Base-by-base conservation (phyloP, 2,113 vertebrate genomes). In the Trinectes maculatus region DNA sequence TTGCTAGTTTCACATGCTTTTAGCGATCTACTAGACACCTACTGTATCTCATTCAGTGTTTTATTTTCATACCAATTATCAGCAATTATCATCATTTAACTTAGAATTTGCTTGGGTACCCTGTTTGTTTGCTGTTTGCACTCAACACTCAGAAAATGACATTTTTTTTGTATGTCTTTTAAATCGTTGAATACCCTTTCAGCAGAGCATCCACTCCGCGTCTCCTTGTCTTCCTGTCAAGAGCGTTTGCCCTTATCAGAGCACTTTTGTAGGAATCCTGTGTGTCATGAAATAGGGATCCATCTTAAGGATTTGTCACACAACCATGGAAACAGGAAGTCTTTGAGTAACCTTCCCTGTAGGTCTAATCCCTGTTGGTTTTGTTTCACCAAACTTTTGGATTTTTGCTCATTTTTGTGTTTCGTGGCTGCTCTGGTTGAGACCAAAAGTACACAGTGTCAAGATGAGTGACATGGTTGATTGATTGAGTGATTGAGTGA, bases 281-380 rank as follows among this genome's bases (percentile, higher is more conserved):
- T 64, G 61, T 70, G 66, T 64, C 70, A 68, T 76, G 85, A 72
- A 61, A 72, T 31, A 24, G 74, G 48, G 66, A 82, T 79, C 79
- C 75, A 49, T 66, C 77, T 74, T 68, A 62, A 52, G 82, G 85
- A 86, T 87, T 85, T 6, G 73, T 84, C 86, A 88, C 80, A 81
- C 66, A 46, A 64, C 25, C 21, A 26, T 74, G 78, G 51, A 74
- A 74, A 64, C 79, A 61, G 79, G 71, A 76, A 67, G 71, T 75
- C 69, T 61, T 80, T 47, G 55, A 81, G 72, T 56, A 80, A 70
- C 71, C 67, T 74, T n/a, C 31, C 22, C n/a, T 69, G 10, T 15
- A 40, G 62, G 8, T 31, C 12, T 80, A 85, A 84, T 87, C 71
- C 76, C 67, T 16, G 22, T n/a, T 53, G 80, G 56, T 74, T 83